phyloP scores from a whole-genome alignment of 2,113 vertebrate species.

The Plotosus lineatus region DNA sequence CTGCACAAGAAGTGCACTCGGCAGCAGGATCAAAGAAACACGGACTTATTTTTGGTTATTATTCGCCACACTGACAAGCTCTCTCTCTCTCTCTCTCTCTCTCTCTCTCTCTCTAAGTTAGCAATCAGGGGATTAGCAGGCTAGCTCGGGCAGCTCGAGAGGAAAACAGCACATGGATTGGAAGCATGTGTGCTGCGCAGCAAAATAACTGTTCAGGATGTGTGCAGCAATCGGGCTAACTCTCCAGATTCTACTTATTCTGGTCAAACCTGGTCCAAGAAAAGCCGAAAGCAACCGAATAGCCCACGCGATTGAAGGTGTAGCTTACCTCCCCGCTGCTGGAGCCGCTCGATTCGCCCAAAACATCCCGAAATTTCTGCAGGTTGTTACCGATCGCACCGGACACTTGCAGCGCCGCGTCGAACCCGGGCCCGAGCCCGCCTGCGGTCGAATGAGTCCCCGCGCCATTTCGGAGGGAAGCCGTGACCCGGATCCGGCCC shows the following conservation, averaged over 20 bases:
- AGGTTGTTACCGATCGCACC: conserved; percentile 93
- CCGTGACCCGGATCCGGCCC: conserved; percentile 81
- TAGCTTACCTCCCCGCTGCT: conserved; percentile 88
- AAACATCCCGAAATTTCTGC: conserved; percentile 94
- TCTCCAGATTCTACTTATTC: neutral
- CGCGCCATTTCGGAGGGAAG: conserved; percentile 76
- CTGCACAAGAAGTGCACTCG: neutral
- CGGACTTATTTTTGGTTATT: no score
- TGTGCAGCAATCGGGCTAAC: neutral
- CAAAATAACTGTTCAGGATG: conserved; percentile 42
- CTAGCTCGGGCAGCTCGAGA: conserved; percentile 26
- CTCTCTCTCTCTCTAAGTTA: neutral
- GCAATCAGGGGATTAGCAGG: neutral
- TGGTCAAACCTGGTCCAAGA: neutral
- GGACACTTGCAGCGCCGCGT: conserved; percentile 92
- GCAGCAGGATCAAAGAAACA: no score
- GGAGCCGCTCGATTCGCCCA: conserved; percentile 89
- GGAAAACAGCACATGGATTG: conserved; percentile 59
- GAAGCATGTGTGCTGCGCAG: conserved; percentile 50
- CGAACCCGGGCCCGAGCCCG: conserved; percentile 88
- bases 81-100: no score
- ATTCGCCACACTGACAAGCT: neutral
- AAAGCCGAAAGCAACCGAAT: neutral
- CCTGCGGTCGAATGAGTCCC: conserved; percentile 70
- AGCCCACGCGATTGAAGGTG: neutral